Conservation (phyloP, 2,888 invertebrate species). For the Rhagophthalmus giganteus region DNA sequence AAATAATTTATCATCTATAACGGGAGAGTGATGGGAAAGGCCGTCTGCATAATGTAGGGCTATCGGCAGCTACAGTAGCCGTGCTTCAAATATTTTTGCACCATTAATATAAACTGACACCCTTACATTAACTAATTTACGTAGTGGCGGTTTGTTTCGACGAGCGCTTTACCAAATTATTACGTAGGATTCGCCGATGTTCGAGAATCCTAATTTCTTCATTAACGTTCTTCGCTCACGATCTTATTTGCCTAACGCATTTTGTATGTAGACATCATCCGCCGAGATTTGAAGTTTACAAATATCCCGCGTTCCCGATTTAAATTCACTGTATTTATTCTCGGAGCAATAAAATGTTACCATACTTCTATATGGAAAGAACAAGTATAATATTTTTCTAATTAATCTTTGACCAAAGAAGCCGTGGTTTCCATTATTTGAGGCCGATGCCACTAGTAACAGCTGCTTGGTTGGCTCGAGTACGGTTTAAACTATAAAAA, state of each 20-base stretch:
- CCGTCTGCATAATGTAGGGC: slow-evolving; percentile 34
- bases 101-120: slow-evolving; percentile 26
- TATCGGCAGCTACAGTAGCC: slow-evolving; percentile 31
- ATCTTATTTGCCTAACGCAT: no score
- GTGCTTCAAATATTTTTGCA: slow-evolving; percentile 28
- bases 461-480: slow-evolving; percentile 33
- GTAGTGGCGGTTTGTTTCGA: slow-evolving; percentile 10
- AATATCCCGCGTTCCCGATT: no score
- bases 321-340: background rate
- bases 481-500: slow-evolving; percentile 20
- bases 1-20: slow-evolving; percentile 48
- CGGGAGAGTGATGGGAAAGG: slow-evolving; percentile 44
- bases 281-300: no score
- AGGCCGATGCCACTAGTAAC: slow-evolving; percentile 39
- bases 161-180: background rate
- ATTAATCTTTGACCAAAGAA: slow-evolving; percentile 41
- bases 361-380: no score
- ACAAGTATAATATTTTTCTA: slow-evolving; percentile 38
- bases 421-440: slow-evolving; percentile 39
- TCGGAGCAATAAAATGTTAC: slow-evolving; percentile 6
- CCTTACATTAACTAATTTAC: slow-evolving; percentile 22
- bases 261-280: no score
- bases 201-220: no score
- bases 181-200: no score
- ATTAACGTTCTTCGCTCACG: no score